Evolutionary conservation across 2,113 vertebrate species (phyloP).

Genomic region (Pipra filicauda): DNA sequence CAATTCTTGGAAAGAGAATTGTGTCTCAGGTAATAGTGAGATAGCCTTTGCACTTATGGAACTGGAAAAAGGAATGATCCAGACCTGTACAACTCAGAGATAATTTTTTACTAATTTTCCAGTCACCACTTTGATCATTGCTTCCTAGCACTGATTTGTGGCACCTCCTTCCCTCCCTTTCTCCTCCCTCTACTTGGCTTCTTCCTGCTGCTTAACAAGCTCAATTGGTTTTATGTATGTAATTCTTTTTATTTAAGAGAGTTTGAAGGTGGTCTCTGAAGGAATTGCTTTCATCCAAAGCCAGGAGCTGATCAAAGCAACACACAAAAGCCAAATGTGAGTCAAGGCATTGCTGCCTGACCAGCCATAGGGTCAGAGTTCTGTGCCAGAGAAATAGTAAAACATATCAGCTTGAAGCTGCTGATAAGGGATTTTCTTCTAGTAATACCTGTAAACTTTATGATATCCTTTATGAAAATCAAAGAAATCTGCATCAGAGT

Average conservation of each 20-base stretch:
- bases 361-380: neutral
- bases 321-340: neutral
- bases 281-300: slow-evolving; percentile 51
- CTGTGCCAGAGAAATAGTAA: neutral
- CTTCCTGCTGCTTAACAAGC: slow-evolving; percentile 53
- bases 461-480: slow-evolving; percentile 42
- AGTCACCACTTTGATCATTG: neutral
- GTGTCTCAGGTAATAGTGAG: neutral
- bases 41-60: neutral
- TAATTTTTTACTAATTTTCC: slow-evolving; percentile 7
- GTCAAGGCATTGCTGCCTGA: slow-evolving; percentile 18
- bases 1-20: neutral
- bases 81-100: neutral
- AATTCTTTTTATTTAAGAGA: slow-evolving; percentile 15
- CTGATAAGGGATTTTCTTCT: neutral
- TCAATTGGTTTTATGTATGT: slow-evolving; percentile 42
- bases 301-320: slow-evolving; percentile 52
- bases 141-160: slow-evolving; percentile 34
- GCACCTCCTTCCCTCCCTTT: neutral
- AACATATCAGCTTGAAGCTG: neutral
- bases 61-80: neutral
- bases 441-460: slow-evolving; percentile 58
- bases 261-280: slow-evolving; percentile 40
- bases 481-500: slow-evolving; percentile 64
- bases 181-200: slow-evolving; percentile 24